Percentiles rank a stretch among this genome's conserved stretches.
phyloP scores from a whole-genome alignment of 2,888 invertebrate species.

The Lymantria monacha region DNA sequence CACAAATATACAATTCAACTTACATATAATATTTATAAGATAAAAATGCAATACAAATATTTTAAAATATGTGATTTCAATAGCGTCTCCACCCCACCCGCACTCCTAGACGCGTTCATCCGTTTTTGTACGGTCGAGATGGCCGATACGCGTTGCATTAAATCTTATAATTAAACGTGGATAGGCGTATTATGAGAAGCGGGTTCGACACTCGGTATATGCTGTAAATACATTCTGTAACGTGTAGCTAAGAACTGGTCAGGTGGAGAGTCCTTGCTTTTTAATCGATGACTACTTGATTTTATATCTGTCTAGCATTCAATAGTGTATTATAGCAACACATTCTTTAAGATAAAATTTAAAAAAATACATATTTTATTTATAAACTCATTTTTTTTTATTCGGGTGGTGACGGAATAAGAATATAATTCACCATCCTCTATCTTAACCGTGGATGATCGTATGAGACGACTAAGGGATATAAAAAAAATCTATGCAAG shows the following conservation, averaged over 20 bases:
- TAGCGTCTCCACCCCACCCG: constrained; percentile 25
- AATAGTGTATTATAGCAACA: too few relatives aligned
- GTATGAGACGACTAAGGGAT: too few relatives aligned
- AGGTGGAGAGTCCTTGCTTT: constrained; percentile 1
- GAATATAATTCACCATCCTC: too few relatives aligned
- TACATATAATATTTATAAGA: background rate
- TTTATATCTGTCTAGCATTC: too few relatives aligned
- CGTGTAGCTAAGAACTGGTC: background rate
- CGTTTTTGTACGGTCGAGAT: constrained; percentile 49
- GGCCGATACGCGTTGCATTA: constrained; percentile 53
- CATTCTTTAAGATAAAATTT: too few relatives aligned
- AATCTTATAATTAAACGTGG: constrained; percentile 58
- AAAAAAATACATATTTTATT: too few relatives aligned
- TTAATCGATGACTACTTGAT: background rate
- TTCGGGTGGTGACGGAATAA: too few relatives aligned
- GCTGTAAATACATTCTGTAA: constrained; percentile 3
- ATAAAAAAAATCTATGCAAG: too few relatives aligned
- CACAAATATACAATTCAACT: background rate
- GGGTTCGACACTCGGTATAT: constrained; percentile 20
- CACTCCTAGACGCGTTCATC: constrained; percentile 31
- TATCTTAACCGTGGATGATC: too few relatives aligned
- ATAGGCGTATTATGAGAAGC: constrained; percentile 43
- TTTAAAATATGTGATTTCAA: constrained; percentile 3
- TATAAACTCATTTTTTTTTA: too few relatives aligned
- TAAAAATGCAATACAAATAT: background rate